phyloP scores from a whole-genome alignment of 2,797 vertebrate genomes.

The Hafferia zeledoni region DNA sequence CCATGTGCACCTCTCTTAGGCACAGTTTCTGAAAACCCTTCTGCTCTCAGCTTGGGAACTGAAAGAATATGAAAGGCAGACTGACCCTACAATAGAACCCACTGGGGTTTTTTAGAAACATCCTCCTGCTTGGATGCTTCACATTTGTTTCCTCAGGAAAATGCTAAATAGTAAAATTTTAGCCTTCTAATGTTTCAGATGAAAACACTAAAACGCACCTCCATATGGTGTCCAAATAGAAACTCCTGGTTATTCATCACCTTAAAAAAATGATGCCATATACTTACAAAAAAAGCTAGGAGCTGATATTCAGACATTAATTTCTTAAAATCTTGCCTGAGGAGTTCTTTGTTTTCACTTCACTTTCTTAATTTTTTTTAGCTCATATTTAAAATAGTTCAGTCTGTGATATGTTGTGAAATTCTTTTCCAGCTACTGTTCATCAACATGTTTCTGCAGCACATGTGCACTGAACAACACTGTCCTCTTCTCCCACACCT shows the following conservation, averaged over 20 bases:
- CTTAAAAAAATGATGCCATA: not conserved
- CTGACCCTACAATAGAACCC: not conserved
- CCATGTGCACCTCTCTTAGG: not conserved
- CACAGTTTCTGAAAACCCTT: not conserved
- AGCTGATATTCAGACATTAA: not conserved
- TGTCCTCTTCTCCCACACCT: not conserved
- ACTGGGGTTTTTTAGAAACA: not conserved
- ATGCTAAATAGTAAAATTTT: not conserved
- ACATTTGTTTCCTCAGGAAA: not conserved
- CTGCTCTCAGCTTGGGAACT: not conserved
- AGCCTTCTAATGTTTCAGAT: not conserved
- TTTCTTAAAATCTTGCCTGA: not conserved
- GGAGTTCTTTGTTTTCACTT: not conserved
- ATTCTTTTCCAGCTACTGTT: not conserved
- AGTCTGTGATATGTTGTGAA: not conserved
- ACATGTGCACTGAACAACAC: rapidly evolving
- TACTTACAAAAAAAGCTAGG: not conserved
- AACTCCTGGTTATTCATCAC: not conserved
- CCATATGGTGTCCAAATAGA: not conserved
- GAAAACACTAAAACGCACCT: not conserved
- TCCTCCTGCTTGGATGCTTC: not conserved
- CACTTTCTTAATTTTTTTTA: not conserved
- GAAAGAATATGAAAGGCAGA: not conserved
- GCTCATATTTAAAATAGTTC: not conserved
- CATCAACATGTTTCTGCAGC: not conserved